Evolutionary conservation across 2,888 invertebrate species (phyloP), one percentile per base, ranked within the genome.

Genomic region (Nezara viridula): DNA sequence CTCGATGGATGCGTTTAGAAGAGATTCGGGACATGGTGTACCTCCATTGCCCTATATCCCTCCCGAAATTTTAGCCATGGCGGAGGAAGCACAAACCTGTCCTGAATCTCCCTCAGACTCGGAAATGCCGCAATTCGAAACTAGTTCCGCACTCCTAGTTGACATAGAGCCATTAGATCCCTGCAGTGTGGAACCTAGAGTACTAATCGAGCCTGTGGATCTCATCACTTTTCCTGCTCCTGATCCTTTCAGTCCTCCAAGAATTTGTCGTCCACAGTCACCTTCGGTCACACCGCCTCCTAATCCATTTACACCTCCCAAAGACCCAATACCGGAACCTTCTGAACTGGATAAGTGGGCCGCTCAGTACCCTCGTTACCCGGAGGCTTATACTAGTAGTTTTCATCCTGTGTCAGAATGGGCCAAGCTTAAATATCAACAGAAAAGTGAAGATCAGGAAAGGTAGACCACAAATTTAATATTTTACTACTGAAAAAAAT

Each of bases 191-290:
- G 81, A 81, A 47, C n/a, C 44, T 9, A 81, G n/a, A 24, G 81
- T 81, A 24, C 5, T 37, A 14, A n/a, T 81, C 10, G 81, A 81
- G 44, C 81, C 81, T 14, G 81, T 81, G 44, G 81, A 81, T 9
- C 81, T 81, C 81, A 81, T 81, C 44, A 81, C 44, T 14, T 81
- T 81, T n/a, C 14, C 81, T 24, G n/a, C 81, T n/a, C 81, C 40
- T 40, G 81, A 81, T 37, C 81, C 81, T 37, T 81, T 81, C 44
- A 81, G 81, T 44, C 81, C 81, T 14, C 44, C n/a, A 47, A 19
- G 81, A 47, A 6, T 7, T n/a, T 24, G 21, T 24, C 81, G 81
- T 12, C 44, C 81, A 1, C 24, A 10, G 0, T 81, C 81, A 24
- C 81, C 81, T 81, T 24, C 24, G 12, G 81, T 81, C 19, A 44